phyloP scores from a whole-genome alignment of 2,113 vertebrate species.

The Toxotes jaculatrix region DNA sequence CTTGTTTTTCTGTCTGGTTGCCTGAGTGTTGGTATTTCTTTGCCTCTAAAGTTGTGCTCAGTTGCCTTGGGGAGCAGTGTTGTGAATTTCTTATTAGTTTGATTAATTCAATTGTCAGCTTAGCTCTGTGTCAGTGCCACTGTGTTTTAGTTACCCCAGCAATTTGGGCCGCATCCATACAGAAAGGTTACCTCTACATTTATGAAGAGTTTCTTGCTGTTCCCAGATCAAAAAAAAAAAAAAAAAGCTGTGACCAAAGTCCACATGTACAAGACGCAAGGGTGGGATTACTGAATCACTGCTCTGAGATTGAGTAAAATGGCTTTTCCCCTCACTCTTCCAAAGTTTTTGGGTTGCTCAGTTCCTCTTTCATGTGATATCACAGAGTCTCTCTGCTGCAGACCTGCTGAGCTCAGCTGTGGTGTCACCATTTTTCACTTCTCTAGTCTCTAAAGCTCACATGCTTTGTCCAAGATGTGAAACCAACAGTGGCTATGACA shows the following conservation, averaged over 20 bases:
- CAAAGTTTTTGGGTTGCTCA: not conserved
- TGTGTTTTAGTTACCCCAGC: not conserved
- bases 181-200: not conserved
- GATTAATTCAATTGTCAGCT: constrained; percentile 37
- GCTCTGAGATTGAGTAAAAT: constrained; percentile 40
- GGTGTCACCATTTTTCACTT: constrained; percentile 68
- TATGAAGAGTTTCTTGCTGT: not conserved
- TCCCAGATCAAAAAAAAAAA: too few relatives aligned
- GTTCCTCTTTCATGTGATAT: constrained; percentile 60
- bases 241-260: not conserved
- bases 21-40: constrained; percentile 35
- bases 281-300: constrained; percentile 28
- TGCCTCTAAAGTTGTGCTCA: not conserved
- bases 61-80: constrained; percentile 31
- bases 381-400: constrained; percentile 2
- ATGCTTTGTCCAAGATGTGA: not conserved
- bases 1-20: constrained; percentile 15
- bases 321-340: constrained; percentile 13
- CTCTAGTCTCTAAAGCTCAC: constrained; percentile 55
- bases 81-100: constrained; percentile 15
- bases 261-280: not conserved
- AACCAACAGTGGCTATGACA: not conserved
- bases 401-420: constrained; percentile 47
- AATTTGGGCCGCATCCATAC: not conserved
- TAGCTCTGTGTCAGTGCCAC: not conserved